Evolutionary conservation across 2,888 invertebrate genomes (phyloP), one percentile per base, ranked within the genome.

Genomic region (Acanthoscelides obtectus): DNA sequence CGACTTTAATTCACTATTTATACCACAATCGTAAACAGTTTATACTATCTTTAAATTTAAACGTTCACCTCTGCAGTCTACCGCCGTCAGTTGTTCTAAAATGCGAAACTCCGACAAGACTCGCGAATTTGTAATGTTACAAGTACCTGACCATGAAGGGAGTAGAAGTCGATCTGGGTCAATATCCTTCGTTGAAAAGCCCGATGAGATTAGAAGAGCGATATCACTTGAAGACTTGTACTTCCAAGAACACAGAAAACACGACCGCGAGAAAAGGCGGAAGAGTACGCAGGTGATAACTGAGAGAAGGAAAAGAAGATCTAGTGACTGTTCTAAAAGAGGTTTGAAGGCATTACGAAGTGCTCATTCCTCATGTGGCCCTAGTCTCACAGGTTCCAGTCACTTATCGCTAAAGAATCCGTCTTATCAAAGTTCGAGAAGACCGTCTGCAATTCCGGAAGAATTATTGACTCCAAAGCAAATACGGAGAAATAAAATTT

Each of bases 191-290:
- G 66, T 22, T 12, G 64, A 63, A 6, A 64, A 64, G 19, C 67
- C 25, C 0, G 64, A 22, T 19, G 64, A 67, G 45, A 64, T 74
- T 12, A 71, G 71, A 64, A 73, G 70, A 68, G 71, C 73, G 0
- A 67, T 76, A 8, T 76, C 76, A 0, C n/a, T 76, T 20, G 74
- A 76, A 69, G 76, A 76, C n/a, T 12, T 76, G 6, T 72, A 71
- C 66, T 27, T 65, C 2, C 27, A 70, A 66, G 70, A 68, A 19
- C 68, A 45, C 0, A 70, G 22, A 64, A 70, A 74, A 66, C 67
- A 69, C 17, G 3, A 68, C 4, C 64, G 27, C 69, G 2, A 75
- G 70, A 66, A 73, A 68, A 17, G 21, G 69, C 66, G 76, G 20
- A 72, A 73, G 21, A 76, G 74, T 20, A 73, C 73, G 20, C 76